Percentiles rank a stretch among this genome's conserved stretches.
Conservation (phyloP, 2,797 vertebrate genomes). For the Acanthurus leucopareius region DNA sequence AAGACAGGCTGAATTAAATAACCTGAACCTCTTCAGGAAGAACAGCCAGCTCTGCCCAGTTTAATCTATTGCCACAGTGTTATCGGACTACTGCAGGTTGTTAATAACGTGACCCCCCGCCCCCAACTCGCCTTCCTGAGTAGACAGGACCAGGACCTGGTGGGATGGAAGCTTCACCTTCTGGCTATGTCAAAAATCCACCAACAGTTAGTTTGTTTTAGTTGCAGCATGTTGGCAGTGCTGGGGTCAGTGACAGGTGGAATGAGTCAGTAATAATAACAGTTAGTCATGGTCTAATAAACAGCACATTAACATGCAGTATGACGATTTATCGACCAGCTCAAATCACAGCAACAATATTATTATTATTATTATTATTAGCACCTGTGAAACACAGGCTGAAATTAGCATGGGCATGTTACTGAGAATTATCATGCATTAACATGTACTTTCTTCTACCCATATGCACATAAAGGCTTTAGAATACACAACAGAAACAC, state of each 20-base stretch:
- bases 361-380: no score
- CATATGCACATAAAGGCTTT: no score
- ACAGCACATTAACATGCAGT: slow-evolving; percentile 8
- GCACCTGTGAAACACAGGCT: no score
- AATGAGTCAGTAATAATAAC: slow-evolving; percentile 17
- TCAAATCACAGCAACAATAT: background rate
- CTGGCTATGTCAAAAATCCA: slow-evolving; percentile 35
- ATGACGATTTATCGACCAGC: background rate
- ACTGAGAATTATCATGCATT: no score
- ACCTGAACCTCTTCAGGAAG: slow-evolving; percentile 62
- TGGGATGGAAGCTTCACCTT: slow-evolving; percentile 35
- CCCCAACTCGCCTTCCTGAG: background rate
- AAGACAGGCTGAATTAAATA: slow-evolving; percentile 75
- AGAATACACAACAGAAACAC: no score
- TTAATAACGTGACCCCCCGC: slow-evolving; percentile 55
- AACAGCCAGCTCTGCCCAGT: slow-evolving; percentile 64
- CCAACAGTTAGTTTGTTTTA: slow-evolving; percentile 33
- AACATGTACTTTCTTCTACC: no score
- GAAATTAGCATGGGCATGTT: no score
- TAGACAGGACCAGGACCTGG: slow-evolving; percentile 7
- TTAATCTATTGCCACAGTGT: slow-evolving; percentile 71
- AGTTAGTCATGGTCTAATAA: slow-evolving; percentile 8
- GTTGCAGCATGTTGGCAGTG: slow-evolving; percentile 4
- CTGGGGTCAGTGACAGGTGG: slow-evolving; percentile 14
- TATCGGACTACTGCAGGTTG: slow-evolving; percentile 77